Conservation (phyloP, 2,888 invertebrate genomes). For the Campoletis raptor region DNA sequence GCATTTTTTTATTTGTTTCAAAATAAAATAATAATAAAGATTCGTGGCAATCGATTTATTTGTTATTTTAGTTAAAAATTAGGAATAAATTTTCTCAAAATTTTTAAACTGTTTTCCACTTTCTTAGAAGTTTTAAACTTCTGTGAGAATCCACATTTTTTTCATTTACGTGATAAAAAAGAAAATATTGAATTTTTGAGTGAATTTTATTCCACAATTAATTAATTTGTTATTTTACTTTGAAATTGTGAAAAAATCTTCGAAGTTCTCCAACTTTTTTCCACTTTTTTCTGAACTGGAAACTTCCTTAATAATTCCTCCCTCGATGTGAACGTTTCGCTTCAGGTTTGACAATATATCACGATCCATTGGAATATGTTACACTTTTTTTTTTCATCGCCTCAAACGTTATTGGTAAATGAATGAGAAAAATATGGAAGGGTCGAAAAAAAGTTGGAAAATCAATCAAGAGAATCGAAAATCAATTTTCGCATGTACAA, state of each 20-base stretch:
- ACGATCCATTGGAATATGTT: conserved; percentile 3
- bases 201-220: no score
- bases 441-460: not conserved
- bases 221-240: no score
- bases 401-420: not conserved
- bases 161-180: no score
- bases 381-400: not conserved
- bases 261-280: no score
- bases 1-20: not conserved
- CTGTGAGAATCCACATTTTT: no score
- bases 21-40: not conserved
- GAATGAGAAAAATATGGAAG: not conserved
- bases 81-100: not conserved
- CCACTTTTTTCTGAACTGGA: not conserved
- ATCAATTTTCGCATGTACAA: conserved; percentile 47
- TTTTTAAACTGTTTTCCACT: not conserved
- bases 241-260: no score
- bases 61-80: not conserved
- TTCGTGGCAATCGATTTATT: not conserved
- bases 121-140: not conserved
- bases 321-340: not conserved
- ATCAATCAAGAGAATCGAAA: conserved; percentile 45
- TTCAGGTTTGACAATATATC: not conserved
- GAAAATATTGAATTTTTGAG: no score
- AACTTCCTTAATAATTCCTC: not conserved